Base-by-base conservation (phyloP, 1,140 invertebrate genomes). In the Papilio machaon region DNA sequence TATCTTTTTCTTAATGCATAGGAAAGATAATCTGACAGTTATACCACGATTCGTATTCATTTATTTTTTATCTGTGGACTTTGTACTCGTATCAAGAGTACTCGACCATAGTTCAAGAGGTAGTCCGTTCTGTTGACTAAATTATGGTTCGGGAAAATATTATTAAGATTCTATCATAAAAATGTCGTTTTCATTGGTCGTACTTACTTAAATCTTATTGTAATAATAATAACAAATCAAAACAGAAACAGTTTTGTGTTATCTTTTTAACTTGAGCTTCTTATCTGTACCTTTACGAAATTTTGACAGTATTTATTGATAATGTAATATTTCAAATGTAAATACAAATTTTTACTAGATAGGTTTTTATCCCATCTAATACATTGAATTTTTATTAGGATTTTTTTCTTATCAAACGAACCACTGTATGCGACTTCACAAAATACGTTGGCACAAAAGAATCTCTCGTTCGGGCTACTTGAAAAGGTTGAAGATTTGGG, bases 371-470 rank as follows among this genome's bases (percentile, higher is more conserved):
- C 86, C 81, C 81, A 15, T 15, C 0, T 38, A 70, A 23, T 70
- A 70, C 6, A 70, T 1, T 52, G 52, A 87, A 86, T 85, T 85
- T 88, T 85, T 85, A 85, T 86, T 83, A 80, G 80, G 83, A 79
- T 83, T 80, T 81, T 81, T 83, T 81, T 82, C 83, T 85, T 89
- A 88, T 87, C 83, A 89, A 86, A 86, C 83, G 79, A 83, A 64
- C 83, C 82, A 78, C 67, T 85, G 80, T 84, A 86, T 81, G 82
- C 79, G 82, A 76, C 60, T 79, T 80, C 79, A 60, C 75, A 82
- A 86, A 90, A 86, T 86, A 86, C 85, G 81, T 87, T 82, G 83
- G 82, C 83, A 89, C 87, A 89, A 91, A 87, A 85, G 86, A 87
- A 84, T 85, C 85, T 85, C 86, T 85, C 83, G 78, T 82, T 82